These are phyloP conservation scores for Poecilia velifera DNA, from an alignment of 2,797 vertebrate genomes.

Conservation along the genomic window DNA sequence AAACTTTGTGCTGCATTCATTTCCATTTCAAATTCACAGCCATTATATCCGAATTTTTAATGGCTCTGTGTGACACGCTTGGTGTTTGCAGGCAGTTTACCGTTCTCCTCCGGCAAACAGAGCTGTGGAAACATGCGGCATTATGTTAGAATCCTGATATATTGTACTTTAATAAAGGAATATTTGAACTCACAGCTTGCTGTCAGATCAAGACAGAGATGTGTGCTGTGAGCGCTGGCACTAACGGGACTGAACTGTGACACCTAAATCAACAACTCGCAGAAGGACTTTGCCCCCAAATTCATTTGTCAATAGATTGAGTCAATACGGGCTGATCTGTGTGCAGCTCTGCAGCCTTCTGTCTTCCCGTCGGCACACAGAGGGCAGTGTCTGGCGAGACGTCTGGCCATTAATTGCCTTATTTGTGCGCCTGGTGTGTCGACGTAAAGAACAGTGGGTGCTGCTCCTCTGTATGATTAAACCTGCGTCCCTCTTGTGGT, in stretches of 20 bases:
- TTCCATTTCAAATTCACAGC: constrained; percentile 64
- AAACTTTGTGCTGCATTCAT: constrained; percentile 76
- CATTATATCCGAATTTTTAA: constrained; percentile 64
- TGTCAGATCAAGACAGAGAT: constrained; percentile 80
- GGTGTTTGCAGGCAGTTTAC: constrained; percentile 50
- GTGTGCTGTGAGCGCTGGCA: constrained; percentile 82
- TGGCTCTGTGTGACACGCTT: constrained; percentile 41
- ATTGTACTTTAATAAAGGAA: constrained; percentile 71
- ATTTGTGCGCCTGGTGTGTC: constrained; percentile 67
- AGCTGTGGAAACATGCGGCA: constrained; percentile 36
- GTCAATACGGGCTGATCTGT: constrained; percentile 84
- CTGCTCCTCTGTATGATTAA: constrained; percentile 19
- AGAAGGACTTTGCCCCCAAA: constrained; percentile 85
- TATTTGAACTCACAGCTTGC: constrained; percentile 83
- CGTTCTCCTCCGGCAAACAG: constrained; percentile 49
- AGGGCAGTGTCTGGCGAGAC: constrained; percentile 70
- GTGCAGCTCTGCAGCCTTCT: constrained; percentile 76
- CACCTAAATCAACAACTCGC: constrained; percentile 86
- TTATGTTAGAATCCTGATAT: constrained; percentile 53
- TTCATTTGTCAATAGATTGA: constrained; percentile 86
- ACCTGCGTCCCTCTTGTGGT: constrained; percentile 48
- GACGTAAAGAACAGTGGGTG: constrained; percentile 49
- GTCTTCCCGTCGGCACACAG: constrained; percentile 70
- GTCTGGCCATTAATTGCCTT: constrained; percentile 73
- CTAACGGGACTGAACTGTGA: constrained; percentile 82